phyloP scores from a whole-genome alignment of 2,888 invertebrate genomes.

The Deilephila porcellus region DNA sequence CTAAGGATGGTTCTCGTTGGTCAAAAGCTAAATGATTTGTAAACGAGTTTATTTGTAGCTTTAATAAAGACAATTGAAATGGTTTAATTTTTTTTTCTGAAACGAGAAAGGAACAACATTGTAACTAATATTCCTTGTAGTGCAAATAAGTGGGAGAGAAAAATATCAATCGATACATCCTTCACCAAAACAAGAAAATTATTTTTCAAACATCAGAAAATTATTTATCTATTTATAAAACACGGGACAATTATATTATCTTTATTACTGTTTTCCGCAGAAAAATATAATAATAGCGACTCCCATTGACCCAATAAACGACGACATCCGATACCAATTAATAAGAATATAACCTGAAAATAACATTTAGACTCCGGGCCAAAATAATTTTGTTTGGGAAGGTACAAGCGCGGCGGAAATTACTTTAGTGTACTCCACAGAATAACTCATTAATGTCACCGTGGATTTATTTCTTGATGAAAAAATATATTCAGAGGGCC shows the following conservation, averaged over 20 bases:
- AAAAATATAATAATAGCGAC: slow-evolving; percentile 5
- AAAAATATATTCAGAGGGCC: no score
- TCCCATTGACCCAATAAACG: slow-evolving; percentile 7
- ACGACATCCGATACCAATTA: slow-evolving; percentile 29
- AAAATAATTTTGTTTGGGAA: slow-evolving; percentile 18
- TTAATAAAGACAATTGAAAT: not conserved
- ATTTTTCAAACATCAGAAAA: not conserved
- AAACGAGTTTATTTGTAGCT: not conserved
- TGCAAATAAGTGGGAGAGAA: no score
- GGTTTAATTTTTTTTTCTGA: no score
- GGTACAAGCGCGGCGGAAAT: slow-evolving; percentile 11
- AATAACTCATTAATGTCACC: not conserved
- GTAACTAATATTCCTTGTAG: no score
- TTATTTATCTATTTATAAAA: not conserved
- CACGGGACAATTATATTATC: not conserved
- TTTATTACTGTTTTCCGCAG: slow-evolving; percentile 1
- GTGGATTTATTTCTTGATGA: not conserved
- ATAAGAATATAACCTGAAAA: slow-evolving; percentile 28
- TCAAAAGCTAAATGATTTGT: no score
- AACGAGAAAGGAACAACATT: not conserved
- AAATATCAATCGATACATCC: not conserved
- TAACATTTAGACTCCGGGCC: slow-evolving; percentile 16
- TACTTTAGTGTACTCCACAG: not conserved
- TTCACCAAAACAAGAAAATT: not conserved
- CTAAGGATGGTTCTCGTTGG: no score